Percentiles rank a stretch among this genome's conserved stretches.
Conservation (phyloP, 2,888 invertebrate species). For the Frankliniella fusca region DNA sequence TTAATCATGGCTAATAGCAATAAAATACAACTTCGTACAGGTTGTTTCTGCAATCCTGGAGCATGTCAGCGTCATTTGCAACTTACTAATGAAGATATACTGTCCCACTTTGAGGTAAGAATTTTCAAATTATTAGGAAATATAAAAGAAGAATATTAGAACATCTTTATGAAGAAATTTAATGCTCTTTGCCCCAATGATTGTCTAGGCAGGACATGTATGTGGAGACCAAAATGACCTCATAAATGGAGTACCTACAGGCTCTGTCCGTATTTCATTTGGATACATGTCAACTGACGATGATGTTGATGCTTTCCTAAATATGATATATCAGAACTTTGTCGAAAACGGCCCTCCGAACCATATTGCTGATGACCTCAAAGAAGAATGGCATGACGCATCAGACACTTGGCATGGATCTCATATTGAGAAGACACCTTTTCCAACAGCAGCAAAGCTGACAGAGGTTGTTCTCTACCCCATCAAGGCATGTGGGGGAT, state of each 20-base stretch:
- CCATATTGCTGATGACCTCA: constrained; percentile 44
- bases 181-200: too few species aligned
- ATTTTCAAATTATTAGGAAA: constrained; percentile 32
- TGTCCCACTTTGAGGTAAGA: constrained; percentile 66
- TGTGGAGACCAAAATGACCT: constrained; percentile 88
- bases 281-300: constrained; percentile 78
- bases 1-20: constrained; percentile 83
- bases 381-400: constrained; percentile 28
- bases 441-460: neutral
- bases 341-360: constrained; percentile 50
- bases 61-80: constrained; percentile 79
- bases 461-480: constrained; percentile 64
- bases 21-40: constrained; percentile 81
- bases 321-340: constrained; percentile 74
- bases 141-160: constrained; percentile 28
- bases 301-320: constrained; percentile 67
- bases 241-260: constrained; percentile 82
- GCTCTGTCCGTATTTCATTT: constrained; percentile 86
- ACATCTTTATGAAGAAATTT: constrained; percentile 37
- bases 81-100: constrained; percentile 64
- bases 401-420: neutral
- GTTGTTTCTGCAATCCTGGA: constrained; percentile 96
- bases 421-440: constrained; percentile 28
- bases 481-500: constrained; percentile 84
- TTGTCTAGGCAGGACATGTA: constrained; percentile 68